These are phyloP conservation scores for Acanthococcus lagerstroemiae DNA, from an alignment of 2,888 invertebrate species.

Conservation along the genomic window DNA sequence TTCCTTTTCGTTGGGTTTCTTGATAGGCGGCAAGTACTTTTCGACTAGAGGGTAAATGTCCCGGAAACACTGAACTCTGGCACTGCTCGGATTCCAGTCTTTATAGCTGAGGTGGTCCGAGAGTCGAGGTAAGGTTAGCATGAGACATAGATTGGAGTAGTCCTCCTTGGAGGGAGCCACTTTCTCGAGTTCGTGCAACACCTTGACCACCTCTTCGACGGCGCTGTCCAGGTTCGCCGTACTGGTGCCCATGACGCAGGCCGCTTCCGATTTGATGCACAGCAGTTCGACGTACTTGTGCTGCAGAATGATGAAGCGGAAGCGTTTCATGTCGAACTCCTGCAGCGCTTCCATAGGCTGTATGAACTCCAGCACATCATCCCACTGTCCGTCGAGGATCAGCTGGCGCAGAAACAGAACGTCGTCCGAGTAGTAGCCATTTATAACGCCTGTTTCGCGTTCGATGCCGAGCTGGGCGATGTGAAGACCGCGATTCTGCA, in stretches of 20 bases:
- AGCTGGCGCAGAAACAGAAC: constrained; percentile 86
- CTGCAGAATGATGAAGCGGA: constrained; percentile 72
- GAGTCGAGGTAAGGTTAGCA: constrained; percentile 82
- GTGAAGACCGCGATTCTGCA: constrained; percentile 80
- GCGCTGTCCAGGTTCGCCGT: constrained; percentile 74
- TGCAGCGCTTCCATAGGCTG: constrained; percentile 78
- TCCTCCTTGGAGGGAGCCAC: constrained; percentile 85
- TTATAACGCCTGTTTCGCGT: constrained; percentile 89
- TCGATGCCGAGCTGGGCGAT: constrained; percentile 84
- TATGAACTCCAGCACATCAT: constrained; percentile 90
- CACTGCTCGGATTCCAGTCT: constrained; percentile 95
- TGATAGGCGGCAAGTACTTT: constrained; percentile 69
- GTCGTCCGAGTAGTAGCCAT: constrained; percentile 87
- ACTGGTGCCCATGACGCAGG: constrained; percentile 61
- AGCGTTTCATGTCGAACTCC: constrained; percentile 72
- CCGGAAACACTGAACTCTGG: constrained; percentile 78
- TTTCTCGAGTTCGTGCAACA: constrained; percentile 78
- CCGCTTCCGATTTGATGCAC: constrained; percentile 84
- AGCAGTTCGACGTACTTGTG: constrained; percentile 89
- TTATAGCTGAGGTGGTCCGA: constrained; percentile 87
- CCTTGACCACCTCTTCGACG: constrained; percentile 87
- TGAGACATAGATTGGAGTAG: constrained; percentile 80
- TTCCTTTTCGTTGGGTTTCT: constrained; percentile 48
- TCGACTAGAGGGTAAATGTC: constrained; percentile 80
- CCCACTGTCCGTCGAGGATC: constrained; percentile 96